These are phyloP conservation scores for Epinotia brunnichana DNA, from an alignment of 2,888 invertebrate species.

Conservation along the genomic window DNA sequence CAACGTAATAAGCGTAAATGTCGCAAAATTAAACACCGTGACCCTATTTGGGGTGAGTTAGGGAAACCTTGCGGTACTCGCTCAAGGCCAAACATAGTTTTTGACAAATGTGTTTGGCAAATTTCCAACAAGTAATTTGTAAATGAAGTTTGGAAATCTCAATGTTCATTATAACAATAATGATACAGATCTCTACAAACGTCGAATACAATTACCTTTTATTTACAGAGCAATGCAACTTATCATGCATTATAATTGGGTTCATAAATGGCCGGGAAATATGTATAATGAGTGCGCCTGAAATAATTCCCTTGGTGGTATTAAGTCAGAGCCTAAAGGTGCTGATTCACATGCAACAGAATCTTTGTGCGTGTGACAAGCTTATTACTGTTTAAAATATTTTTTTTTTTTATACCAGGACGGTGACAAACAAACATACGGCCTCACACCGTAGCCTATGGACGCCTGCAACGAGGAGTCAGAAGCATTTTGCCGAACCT, in stretches of 20 bases:
- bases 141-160: conserved; percentile 48
- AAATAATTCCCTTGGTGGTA: neutral
- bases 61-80: conserved; percentile 39
- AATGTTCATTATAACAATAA: conserved; percentile 47
- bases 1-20: conserved; percentile 13
- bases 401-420: too few relatives aligned
- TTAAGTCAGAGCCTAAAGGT: neutral
- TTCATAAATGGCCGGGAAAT: conserved; percentile 13
- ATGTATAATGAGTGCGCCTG: conserved; percentile 19
- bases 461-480: too few relatives aligned
- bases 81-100: conserved; percentile 45
- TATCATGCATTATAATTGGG: conserved; percentile 28
- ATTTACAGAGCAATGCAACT: conserved; percentile 30
- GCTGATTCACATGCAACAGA: too few relatives aligned
- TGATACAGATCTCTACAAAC: conserved; percentile 11
- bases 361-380: too few relatives aligned
- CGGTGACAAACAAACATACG: too few relatives aligned
- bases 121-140: conserved; percentile 48
- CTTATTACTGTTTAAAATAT: too few relatives aligned
- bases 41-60: conserved; percentile 26
- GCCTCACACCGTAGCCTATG: too few relatives aligned
- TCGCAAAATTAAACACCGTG: conserved; percentile 19
- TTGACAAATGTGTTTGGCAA: conserved; percentile 50
- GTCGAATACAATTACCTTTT: conserved; percentile 17
- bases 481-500: too few relatives aligned